Base-by-base conservation (phyloP, 2,797 vertebrate species). In the Psittacula derbiana region DNA sequence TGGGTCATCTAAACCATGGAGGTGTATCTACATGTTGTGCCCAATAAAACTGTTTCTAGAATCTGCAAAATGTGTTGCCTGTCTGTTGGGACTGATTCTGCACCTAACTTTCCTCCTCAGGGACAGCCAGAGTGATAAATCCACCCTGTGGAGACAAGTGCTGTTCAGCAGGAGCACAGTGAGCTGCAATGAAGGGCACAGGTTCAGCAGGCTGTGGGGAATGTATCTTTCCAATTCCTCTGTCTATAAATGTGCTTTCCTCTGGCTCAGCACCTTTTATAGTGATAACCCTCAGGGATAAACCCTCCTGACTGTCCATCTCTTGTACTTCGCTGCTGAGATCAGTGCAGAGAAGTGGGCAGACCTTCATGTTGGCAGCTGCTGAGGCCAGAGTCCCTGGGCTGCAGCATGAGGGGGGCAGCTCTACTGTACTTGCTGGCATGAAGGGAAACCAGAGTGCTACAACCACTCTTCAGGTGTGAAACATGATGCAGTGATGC, bases 41-140 rank as follows among this genome's bases (percentile, higher is more conserved):
- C 58, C 1, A 95, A 96, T 96, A 96, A 95, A 96, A 64, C 8
- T 60, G 15, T 58, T 79, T 49, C 40, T 64, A 76, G 60, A 52
- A 93, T n/a, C 55, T 67, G 53, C 1, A 2, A 31, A 28, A 61
- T 44, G 7, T 40, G 46, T 88, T 31, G n/a, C 40, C 60, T 86
- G 12, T 79, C 44, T 92, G 7, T 50, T 38, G 52, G 72, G 25
- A 30, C n/a, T 53, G 30, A 19, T 10, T 23, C 53, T 69, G 43
- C 50, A 11, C 11, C 0, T 0, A 70, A 27, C 13, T 21, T 65
- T 19, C 15, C 31, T 52, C 25, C 31, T 19, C 7, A 3, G 58
- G 33, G 55, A 5, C 20, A 65, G n/a, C 38, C 52, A 70, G 55
- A 0, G 0, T n/a, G 41, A 49, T 10, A 53, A 81, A 66, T 19